Evolutionary conservation across 2,797 vertebrate genomes (phyloP).

Genomic region (Eulemur rubriventer): DNA sequence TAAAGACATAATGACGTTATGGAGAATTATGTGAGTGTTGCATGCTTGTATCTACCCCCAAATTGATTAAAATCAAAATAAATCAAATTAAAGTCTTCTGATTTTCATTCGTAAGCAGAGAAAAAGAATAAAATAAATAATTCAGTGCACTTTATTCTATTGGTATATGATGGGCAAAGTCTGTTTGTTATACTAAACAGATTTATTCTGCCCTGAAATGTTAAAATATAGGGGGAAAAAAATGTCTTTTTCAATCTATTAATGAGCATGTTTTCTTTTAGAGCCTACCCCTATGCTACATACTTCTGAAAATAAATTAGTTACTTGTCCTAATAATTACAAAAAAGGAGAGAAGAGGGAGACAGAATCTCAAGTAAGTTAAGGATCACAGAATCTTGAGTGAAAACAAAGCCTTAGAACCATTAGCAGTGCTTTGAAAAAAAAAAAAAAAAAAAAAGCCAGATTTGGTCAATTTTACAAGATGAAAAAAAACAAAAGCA

Average conservation of each 20-base stretch:
- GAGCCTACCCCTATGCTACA: neutral
- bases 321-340: neutral
- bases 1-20: neutral
- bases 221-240: neutral
- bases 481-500: neutral
- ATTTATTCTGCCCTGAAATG: conserved; percentile 26
- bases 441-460: neutral
- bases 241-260: neutral
- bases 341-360: neutral
- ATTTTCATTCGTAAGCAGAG: conserved; percentile 31
- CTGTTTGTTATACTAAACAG: neutral
- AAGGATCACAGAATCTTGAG: neutral
- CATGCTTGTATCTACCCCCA: neutral
- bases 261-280: neutral
- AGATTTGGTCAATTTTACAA: neutral
- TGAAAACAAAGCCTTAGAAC: neutral
- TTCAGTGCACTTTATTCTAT: neutral
- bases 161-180: neutral
- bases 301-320: neutral
- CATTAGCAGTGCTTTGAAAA: neutral
- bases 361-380: neutral
- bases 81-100: neutral
- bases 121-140: conserved; percentile 11
- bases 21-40: neutral
- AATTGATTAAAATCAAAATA: neutral